phyloP scores from a whole-genome alignment of 1,140 invertebrate species.

The Semibalanus balanoides region DNA sequence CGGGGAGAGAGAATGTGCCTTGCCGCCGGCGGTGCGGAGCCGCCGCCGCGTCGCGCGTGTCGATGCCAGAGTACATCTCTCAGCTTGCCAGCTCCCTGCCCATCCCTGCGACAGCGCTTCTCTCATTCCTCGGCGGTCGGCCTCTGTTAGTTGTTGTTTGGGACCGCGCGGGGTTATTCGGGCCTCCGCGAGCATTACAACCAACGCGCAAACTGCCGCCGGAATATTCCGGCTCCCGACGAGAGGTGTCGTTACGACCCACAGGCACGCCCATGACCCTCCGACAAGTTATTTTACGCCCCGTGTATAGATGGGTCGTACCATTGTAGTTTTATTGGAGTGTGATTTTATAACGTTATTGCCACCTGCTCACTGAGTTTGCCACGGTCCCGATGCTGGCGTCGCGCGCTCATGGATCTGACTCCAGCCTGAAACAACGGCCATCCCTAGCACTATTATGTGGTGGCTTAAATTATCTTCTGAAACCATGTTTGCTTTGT shows the following conservation, averaged over 20 bases:
- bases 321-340: neutral
- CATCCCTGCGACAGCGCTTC: neutral
- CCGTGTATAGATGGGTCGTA: neutral
- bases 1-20: neutral
- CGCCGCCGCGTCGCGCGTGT: too few species aligned
- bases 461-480: neutral
- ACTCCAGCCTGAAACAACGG: neutral
- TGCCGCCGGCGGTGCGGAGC: neutral
- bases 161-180: neutral
- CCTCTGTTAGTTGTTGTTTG: neutral
- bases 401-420: neutral
- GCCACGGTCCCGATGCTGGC: neutral
- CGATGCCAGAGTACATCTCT: neutral
- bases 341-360: neutral
- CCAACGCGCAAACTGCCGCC: too few species aligned
- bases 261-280: neutral
- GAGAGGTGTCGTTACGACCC: neutral
- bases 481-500: neutral
- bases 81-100: too few species aligned
- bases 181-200: too few species aligned
- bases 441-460: neutral
- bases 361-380: neutral
- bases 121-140: neutral
- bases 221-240: too few species aligned
- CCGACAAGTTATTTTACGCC: neutral